Conservation (phyloP, 2,797 vertebrate genomes). For the Euthynnus affinis region DNA sequence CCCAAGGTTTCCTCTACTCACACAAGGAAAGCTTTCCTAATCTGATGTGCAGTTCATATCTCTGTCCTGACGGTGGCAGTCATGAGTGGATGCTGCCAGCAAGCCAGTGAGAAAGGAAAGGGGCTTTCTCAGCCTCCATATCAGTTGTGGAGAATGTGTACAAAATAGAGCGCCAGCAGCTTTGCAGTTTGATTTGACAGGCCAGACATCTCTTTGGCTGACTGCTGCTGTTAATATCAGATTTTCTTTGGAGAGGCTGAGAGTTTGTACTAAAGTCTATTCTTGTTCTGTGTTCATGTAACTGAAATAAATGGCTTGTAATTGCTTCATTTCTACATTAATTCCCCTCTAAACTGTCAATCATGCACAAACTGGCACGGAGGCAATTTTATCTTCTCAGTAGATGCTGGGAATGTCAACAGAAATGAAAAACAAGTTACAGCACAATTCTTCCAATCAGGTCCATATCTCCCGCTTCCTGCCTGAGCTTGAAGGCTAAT, state of each 20-base stretch:
- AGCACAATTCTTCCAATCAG: constrained; percentile 59
- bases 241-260: constrained; percentile 34
- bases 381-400: constrained; percentile 28
- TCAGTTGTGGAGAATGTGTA: constrained; percentile 53
- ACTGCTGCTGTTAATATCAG: constrained; percentile 45
- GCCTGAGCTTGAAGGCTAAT: constrained; percentile 55
- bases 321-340: constrained; percentile 21
- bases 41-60: constrained; percentile 36
- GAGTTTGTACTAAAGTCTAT: constrained; percentile 14
- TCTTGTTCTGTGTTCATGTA: constrained; percentile 28
- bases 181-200: constrained; percentile 55
- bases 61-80: constrained; percentile 63
- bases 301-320: constrained; percentile 29
- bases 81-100: constrained; percentile 41
- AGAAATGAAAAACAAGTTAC: constrained; percentile 55
- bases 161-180: constrained; percentile 46
- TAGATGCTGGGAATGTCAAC: constrained; percentile 50
- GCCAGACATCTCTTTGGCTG: constrained; percentile 47
- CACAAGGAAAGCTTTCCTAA: neutral
- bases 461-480: constrained; percentile 65
- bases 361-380: constrained; percentile 8
- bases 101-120: constrained; percentile 19
- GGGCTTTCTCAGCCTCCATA: constrained; percentile 39
- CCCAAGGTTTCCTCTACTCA: constrained; percentile 13
- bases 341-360: constrained; percentile 20